phyloP scores from a whole-genome alignment of 2,797 vertebrate genomes.

The Orientallactaga sibirica region DNA sequence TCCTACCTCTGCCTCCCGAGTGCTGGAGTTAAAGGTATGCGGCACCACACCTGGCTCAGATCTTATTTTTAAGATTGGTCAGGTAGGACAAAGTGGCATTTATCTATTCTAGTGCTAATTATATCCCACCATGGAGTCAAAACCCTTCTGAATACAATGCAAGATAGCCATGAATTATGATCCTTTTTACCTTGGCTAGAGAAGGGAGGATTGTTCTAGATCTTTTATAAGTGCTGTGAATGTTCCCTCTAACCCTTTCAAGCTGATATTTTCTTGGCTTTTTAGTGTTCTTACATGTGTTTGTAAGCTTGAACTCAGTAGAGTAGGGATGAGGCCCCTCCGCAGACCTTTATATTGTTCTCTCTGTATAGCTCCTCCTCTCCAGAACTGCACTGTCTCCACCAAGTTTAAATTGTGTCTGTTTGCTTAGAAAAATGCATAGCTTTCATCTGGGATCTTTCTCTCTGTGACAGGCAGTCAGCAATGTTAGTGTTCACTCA shows the following conservation, averaged over 20 bases:
- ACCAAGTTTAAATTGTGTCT: background rate
- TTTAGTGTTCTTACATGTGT: background rate
- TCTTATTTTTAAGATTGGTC: constrained; percentile 39
- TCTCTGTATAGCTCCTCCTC: background rate
- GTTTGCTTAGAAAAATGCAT: background rate
- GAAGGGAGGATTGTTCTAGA: background rate
- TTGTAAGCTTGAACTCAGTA: background rate
- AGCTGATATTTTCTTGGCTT: background rate
- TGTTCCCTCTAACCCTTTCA: background rate
- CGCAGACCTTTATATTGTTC: background rate
- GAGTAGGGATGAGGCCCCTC: background rate
- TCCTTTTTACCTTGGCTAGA: background rate
- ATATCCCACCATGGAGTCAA: background rate
- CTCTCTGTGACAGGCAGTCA: background rate
- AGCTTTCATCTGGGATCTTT: background rate
- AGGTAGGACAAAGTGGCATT: background rate
- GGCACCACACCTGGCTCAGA: no score
- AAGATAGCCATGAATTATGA: background rate
- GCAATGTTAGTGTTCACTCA: background rate
- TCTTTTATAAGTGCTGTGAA: background rate
- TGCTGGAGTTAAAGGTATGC: no score
- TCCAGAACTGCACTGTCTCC: background rate
- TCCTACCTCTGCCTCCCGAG: no score
- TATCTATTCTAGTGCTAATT: background rate
- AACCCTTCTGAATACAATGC: background rate